Evolutionary conservation across 2,797 vertebrate genomes (phyloP), one percentile per base, ranked within the genome.

Genomic region (Amphiprion clarkii): DNA sequence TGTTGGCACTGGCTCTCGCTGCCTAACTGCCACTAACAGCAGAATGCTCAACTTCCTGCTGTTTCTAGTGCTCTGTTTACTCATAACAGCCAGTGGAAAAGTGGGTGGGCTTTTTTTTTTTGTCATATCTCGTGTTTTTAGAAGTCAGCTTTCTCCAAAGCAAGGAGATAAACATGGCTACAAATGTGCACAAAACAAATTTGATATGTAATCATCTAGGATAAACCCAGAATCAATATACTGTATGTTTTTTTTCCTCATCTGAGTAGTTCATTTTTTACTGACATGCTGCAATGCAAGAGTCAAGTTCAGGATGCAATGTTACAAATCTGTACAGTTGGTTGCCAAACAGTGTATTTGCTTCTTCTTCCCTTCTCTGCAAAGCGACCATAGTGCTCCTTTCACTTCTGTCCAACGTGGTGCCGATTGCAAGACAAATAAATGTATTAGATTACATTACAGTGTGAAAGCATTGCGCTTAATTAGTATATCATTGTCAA

Each of bases 11-110:
- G 16, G 25, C 29, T 29, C 36, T 49, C 62, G 59, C 81, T 74
- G 55, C 83, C 21, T 76, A 87, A 79, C 71, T 71, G 72, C 68
- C 56, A 27, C 66, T 39, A 68, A 66, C 62, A 49, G 72, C 68
- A 64, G 23, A 69, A 48, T 66, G 60, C 49, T 83, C 6, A 44
- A 71, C 75, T 84, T 85, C 82, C 72, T 74, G 53, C 49, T 72
- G 67, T 46, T 63, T 51, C 60, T 17, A 13, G 36, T 40, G 36
- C 16, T 58, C 42, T 85, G 84, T 88, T 88, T 82, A 77, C 76
- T 72, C 63, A 77, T 72, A 59, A 70, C 65, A 68, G 60, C 16
- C 44, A 17, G 57, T 71, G 60, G 65, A 72, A 81, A 86, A 75
- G 55, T 53, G 3, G 13, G 12, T 8, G 25, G 29, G 48, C 0